These are phyloP conservation scores for Furcifer pardalis DNA, from an alignment of 2,797 vertebrate genomes.

Conservation along the genomic window DNA sequence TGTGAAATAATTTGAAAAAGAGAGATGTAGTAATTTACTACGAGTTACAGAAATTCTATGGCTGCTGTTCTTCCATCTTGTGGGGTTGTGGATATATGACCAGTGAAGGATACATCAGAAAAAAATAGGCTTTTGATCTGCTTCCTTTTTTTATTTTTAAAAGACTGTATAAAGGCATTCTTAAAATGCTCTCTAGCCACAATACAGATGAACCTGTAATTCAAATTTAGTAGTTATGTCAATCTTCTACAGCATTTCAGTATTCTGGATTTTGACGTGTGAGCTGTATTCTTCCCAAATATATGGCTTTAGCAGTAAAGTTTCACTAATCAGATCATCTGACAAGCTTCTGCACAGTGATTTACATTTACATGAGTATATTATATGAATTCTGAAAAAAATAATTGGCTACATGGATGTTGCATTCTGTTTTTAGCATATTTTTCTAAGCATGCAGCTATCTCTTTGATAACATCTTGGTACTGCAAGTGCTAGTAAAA, in stretches of 20 bases:
- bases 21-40: too few species aligned
- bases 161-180: too few species aligned
- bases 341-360: slow-evolving; percentile 4
- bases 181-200: too few species aligned
- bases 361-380: slow-evolving; percentile 41
- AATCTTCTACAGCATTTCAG: neutral
- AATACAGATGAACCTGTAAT: neutral
- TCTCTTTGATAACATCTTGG: slow-evolving; percentile 46
- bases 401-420: slow-evolving; percentile 53
- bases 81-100: too few species aligned
- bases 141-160: too few species aligned
- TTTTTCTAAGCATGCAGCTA: slow-evolving; percentile 44
- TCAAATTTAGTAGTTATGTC: neutral
- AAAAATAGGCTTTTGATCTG: too few species aligned
- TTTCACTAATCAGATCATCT: slow-evolving; percentile 33
- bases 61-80: too few species aligned
- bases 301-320: neutral
- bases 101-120: too few species aligned
- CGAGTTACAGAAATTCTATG: too few species aligned
- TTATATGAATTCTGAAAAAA: slow-evolving; percentile 45
- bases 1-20: too few species aligned
- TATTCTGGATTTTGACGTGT: neutral
- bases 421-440: slow-evolving; percentile 42
- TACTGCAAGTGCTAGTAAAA: slow-evolving; percentile 51
- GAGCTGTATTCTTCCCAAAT: slow-evolving; percentile 3